Base-by-base conservation (phyloP, 2,797 vertebrate genomes). In the Psittacula derbiana region DNA sequence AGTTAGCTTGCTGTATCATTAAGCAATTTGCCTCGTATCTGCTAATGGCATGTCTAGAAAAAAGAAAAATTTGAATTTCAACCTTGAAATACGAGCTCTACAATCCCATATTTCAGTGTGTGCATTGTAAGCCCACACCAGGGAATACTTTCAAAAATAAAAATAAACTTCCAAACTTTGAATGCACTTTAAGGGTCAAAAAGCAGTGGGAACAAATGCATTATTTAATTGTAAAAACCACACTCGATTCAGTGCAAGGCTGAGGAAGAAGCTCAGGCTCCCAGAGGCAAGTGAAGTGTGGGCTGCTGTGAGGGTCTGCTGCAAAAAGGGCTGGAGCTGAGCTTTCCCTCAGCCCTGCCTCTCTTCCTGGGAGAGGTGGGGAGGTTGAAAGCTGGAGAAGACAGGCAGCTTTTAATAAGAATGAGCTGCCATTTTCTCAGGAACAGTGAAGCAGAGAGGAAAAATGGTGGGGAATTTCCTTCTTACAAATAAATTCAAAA, bases 101-200 rank as follows among this genome's bases (percentile, higher is more conserved):
- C 47, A 65, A 43, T 67, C 60, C 24, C 14, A 0, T 78, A 88
- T 89, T 91, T 95, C 65, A 87, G 36, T 33, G 33, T 72, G 70
- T 19, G 12, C 50, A 90, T 43, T 81, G 43, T 24, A 87, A 94
- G 19, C 71, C 78, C 17, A 71, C 90, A 86, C 4, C 61, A 67
- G 94, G 57, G 78, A 95, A 55, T 82, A 36, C 41, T 80, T 88
- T 50, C 8, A 70, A 71, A 83, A 82, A 88, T 62, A 88, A 96
- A 97, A 94, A 84, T 84, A 93, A 94, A 92, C 53, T 85, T 74
- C 46, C 43, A 92, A 94, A 94, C 69, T 72, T 80, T 27, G 67
- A 73, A 76, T 78, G 79, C 58, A 55, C 80, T 93, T 88, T 55
- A 72, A 86, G 76, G 88, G 89, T 84, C 92, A 95, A 87, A 96